phyloP scores from a whole-genome alignment of 2,888 invertebrate species.

The Oasisia sp. region DNA sequence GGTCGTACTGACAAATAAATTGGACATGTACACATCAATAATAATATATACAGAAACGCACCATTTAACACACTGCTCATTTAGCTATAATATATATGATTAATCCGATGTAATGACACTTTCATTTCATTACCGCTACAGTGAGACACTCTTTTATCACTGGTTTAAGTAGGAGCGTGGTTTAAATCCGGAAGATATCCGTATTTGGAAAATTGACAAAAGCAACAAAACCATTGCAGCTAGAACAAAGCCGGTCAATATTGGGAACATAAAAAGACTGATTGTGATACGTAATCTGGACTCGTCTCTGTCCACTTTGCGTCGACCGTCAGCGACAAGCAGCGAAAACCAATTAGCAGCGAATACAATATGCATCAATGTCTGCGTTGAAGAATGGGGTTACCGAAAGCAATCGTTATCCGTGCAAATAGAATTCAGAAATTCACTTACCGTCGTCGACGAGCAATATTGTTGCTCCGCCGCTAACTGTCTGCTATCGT shows the following conservation, averaged over 20 bases:
- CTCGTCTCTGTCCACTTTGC: not conserved
- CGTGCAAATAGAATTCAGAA: not conserved
- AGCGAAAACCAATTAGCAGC: not conserved
- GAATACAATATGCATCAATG: constrained; percentile 17
- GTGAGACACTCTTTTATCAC: not conserved
- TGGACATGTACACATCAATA: not conserved
- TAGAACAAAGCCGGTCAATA: not conserved
- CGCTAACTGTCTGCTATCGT: not conserved
- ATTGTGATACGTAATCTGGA: not conserved
- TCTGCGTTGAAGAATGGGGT: not conserved
- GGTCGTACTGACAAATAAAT: not conserved
- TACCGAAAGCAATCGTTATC: constrained; percentile 3
- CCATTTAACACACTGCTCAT: not conserved
- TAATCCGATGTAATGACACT: not conserved
- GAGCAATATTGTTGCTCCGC: not conserved
- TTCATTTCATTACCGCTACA: not conserved
- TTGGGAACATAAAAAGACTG: not conserved
- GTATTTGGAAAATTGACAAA: not conserved
- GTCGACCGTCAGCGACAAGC: not conserved
- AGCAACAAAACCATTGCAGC: not conserved
- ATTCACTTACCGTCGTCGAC: constrained; percentile 4
- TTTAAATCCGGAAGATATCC: not conserved
- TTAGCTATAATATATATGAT: not conserved
- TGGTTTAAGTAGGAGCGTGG: not conserved
- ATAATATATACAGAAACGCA: not conserved